These are phyloP conservation scores for Aphaenogaster ashmeadi DNA, from an alignment of 1,140 invertebrate species.

Conservation along the genomic window DNA sequence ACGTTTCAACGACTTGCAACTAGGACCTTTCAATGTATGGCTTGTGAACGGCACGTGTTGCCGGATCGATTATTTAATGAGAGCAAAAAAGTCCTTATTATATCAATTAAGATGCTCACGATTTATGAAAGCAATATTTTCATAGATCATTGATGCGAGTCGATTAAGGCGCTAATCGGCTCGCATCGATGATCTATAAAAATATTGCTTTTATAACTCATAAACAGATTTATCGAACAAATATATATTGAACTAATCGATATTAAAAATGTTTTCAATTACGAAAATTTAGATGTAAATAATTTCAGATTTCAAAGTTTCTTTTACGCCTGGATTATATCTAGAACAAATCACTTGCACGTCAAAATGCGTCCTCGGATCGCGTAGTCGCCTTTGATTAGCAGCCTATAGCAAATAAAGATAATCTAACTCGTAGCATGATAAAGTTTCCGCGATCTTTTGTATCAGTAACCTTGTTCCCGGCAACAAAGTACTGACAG, in stretches of 20 bases:
- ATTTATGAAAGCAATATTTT: background rate
- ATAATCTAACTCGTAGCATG: constrained; percentile 27
- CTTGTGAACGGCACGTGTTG: constrained; percentile 11
- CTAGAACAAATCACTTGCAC: background rate
- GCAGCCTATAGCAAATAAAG: background rate
- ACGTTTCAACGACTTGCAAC: constrained; percentile 50
- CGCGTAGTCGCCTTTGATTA: background rate
- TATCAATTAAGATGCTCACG: background rate
- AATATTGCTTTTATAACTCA: background rate
- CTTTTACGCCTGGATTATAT: background rate
- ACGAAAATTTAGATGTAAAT: background rate
- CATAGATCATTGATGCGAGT: background rate
- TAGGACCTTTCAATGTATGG: constrained; percentile 15
- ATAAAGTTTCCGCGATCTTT: constrained; percentile 44
- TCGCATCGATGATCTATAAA: no score
- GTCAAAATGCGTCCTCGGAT: background rate
- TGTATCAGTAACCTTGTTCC: constrained; percentile 58
- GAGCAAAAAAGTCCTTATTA: background rate
- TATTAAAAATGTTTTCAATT: background rate
- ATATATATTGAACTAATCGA: background rate
- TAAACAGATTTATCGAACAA: background rate
- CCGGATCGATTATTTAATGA: constrained; percentile 34
- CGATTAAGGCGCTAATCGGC: background rate
- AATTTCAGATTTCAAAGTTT: background rate
- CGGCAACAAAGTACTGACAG: constrained; percentile 25